Evolutionary conservation across 2,888 invertebrate species (phyloP).

Genomic region (Dynastes maya): DNA sequence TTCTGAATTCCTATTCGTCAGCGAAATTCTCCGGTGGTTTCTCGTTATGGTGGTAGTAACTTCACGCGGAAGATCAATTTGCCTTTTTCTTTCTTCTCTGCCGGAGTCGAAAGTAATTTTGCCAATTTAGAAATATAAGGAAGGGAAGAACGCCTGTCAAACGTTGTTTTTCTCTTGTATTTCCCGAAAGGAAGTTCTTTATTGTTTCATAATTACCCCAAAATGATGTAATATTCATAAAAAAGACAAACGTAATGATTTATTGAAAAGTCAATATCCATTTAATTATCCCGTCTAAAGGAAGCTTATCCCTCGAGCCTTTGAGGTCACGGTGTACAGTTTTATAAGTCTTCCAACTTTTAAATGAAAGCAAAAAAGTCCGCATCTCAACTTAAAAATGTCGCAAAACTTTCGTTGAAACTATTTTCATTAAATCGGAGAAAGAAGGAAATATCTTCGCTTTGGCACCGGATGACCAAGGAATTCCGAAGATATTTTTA

Average conservation of each 20-base stretch:
- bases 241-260: no score
- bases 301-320: no score
- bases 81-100: background rate
- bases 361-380: background rate
- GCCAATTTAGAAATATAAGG: background rate
- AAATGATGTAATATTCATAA: no score
- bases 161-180: no score
- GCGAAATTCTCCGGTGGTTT: background rate
- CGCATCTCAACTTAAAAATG: background rate
- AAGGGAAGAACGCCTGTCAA: no score
- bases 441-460: background rate
- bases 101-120: constrained; percentile 10
- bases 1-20: background rate
- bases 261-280: no score
- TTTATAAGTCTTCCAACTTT: background rate
- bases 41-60: constrained; percentile 14
- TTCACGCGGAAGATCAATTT: constrained; percentile 15
- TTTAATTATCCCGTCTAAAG: no score
- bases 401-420: background rate
- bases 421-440: constrained; percentile 17
- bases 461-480: background rate
- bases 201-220: no score
- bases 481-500: background rate
- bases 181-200: no score
- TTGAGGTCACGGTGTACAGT: no score